Evolutionary conservation across 1,140 invertebrate genomes (phyloP).

Genomic region (Physella acuta): DNA sequence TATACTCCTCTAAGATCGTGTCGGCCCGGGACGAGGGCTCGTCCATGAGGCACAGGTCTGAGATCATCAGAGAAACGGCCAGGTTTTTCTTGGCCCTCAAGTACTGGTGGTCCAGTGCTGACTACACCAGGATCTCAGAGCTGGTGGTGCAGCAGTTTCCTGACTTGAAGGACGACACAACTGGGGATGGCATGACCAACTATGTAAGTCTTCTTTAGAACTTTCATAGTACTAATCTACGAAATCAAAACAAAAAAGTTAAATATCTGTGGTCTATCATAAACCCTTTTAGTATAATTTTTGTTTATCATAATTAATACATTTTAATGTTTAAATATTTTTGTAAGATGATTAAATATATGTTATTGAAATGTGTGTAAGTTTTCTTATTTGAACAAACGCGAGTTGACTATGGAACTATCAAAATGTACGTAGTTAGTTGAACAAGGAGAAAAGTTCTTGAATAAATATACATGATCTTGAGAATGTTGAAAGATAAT

Average conservation of each 20-base stretch:
- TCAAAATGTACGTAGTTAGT: too few species aligned
- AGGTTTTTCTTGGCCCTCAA: slow-evolving; percentile 31
- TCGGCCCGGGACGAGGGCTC: slow-evolving; percentile 25
- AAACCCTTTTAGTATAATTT: background rate
- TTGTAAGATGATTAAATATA: background rate
- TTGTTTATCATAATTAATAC: background rate
- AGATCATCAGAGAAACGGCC: slow-evolving; percentile 33
- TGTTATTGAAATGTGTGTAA: too few species aligned
- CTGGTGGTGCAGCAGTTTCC: slow-evolving; percentile 32
- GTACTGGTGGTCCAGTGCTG: slow-evolving; percentile 36
- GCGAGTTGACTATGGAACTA: too few species aligned
- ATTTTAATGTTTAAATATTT: background rate
- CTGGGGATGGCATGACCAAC: slow-evolving; percentile 24
- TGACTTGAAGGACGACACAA: slow-evolving; percentile 27
- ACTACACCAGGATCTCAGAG: slow-evolving; percentile 33
- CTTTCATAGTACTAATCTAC: too few species aligned
- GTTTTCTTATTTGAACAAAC: too few species aligned
- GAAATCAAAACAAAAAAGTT: too few species aligned
- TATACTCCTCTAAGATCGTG: slow-evolving; percentile 29
- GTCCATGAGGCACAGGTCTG: slow-evolving; percentile 29
- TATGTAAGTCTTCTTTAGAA: slow-evolving; percentile 28
- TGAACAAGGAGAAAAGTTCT: too few species aligned
- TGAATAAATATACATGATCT: too few species aligned
- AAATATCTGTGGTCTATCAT: too few species aligned
- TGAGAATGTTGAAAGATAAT: too few species aligned